Percentiles rank a stretch among this genome's conserved stretches.
These are phyloP conservation scores for Platysteira castanea DNA, from an alignment of 2,113 vertebrate species.

Conservation along the genomic window DNA sequence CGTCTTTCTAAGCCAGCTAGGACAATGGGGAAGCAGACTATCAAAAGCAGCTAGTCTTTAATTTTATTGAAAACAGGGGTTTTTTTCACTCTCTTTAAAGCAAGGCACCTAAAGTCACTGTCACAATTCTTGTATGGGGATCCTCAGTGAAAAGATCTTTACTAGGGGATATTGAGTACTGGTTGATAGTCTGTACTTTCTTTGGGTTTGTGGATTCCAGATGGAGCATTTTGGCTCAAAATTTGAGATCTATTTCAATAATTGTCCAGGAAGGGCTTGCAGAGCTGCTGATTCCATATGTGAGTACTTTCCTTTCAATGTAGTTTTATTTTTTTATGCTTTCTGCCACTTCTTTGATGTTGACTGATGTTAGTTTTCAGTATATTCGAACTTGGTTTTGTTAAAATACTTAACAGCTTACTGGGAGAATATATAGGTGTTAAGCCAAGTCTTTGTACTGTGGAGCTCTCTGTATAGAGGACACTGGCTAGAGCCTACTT, in stretches of 20 bases:
- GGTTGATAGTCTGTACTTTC: neutral
- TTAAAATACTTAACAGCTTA: neutral
- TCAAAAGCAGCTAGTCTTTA: neutral
- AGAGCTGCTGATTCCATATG: neutral
- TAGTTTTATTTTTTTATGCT: neutral
- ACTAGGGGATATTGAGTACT: accelerated
- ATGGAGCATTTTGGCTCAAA: neutral
- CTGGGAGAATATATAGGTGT: neutral
- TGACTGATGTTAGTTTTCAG: neutral
- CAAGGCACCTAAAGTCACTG: neutral
- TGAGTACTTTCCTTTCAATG: neutral
- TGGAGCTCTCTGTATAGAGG: neutral
- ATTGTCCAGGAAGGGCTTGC: neutral
- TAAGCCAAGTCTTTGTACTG: neutral
- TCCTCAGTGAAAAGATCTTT: neutral
- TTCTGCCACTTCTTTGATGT: neutral
- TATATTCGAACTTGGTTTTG: neutral
- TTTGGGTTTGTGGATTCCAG: neutral
- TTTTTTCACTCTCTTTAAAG: neutral
- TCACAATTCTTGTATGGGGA: neutral
- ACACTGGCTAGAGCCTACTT: neutral
- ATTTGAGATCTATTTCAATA: neutral
- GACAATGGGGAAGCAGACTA: neutral
- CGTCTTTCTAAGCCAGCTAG: neutral
- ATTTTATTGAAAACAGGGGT: neutral